Evolutionary conservation across 2,888 invertebrate species (phyloP), one percentile per base, ranked within the genome.

Genomic region (Argynnis bischoffii): DNA sequence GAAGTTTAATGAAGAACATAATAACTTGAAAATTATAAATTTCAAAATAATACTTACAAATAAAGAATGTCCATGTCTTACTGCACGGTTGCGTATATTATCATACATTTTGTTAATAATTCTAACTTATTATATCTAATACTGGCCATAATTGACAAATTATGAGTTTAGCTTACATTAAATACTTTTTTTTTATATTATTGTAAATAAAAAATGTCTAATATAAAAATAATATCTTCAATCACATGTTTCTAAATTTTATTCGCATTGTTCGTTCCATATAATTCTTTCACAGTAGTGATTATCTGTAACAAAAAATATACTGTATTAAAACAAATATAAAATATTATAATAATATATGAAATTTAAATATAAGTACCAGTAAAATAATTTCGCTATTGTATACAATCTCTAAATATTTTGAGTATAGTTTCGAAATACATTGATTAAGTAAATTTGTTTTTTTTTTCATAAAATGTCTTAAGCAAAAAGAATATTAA

Each of bases 81-180:
- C 53, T 15, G 16, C 15, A 21, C 47, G 15, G 47, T 60, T 16
- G 6, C 51, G 18, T 51, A 55, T 48, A 54, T 67, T 50, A 14
- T 41, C 63, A 69, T 56, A 63, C 68, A 69, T 71, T 64, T 59
- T 61, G 67, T 48, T 68, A 54, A 67, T 64, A 70, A 54, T 55
- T 8, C 57, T 59, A 66, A 21, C 57, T 74, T 72, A 55, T 35
- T 65, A 26, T 59, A 71, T 63, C 78, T 79, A 81, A 76, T 86
- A 86, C 85, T 86, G 87, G 86, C 86, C 85, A 78, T 79, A 75
- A 21, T 50, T 41, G 35, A 69, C 41, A 55, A 18, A 60, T 35
- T 57, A 53, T 14, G 6, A 61, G 41, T 61, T 11, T 55, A 69
- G 46, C 56, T 64, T 50, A 68, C 67, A 68, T 68, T 61, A 6